These are phyloP conservation scores for Malurus elegans DNA, from an alignment of 2,113 vertebrate species.

Conservation along the genomic window DNA sequence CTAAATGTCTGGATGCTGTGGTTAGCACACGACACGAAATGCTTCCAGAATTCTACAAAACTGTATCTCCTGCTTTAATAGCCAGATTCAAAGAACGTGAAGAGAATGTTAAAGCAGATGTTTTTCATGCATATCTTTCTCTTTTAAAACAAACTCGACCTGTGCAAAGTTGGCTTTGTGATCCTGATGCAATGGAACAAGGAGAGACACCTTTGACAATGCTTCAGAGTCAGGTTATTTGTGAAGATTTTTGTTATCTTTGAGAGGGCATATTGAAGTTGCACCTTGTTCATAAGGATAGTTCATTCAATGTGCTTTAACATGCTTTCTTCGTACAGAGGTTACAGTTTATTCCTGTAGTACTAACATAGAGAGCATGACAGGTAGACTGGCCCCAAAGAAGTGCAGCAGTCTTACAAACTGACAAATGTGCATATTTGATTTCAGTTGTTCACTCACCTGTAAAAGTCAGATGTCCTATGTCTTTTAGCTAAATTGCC, in stretches of 20 bases:
- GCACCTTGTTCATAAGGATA: not conserved
- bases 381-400: not conserved
- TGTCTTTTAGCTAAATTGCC: not conserved
- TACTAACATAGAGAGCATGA: not conserved
- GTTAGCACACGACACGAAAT: conserved; percentile 98
- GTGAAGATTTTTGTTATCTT: not conserved
- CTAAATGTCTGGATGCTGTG: conserved; percentile 95
- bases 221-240: conserved; percentile 95
- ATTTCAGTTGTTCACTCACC: not conserved
- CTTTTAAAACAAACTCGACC: conserved; percentile 97
- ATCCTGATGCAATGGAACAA: conserved; percentile 98
- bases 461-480: not conserved
- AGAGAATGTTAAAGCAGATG: conserved; percentile 98
- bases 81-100: conserved; percentile 97
- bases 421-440: not conserved
- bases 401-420: not conserved
- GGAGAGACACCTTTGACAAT: conserved; percentile 96
- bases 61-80: conserved; percentile 93
- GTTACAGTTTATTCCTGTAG: not conserved
- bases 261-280: not conserved
- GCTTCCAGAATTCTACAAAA: conserved; percentile 97
- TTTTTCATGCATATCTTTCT: conserved; percentile 97
- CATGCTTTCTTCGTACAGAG: not conserved
- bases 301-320: not conserved
- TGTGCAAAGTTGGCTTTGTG: conserved; percentile 95